A percentile compares a stretch with the other conserved stretches of the same genome.
Evolutionary conservation across 2,888 invertebrate species (phyloP).

Genomic region (Apodemia mormo): DNA sequence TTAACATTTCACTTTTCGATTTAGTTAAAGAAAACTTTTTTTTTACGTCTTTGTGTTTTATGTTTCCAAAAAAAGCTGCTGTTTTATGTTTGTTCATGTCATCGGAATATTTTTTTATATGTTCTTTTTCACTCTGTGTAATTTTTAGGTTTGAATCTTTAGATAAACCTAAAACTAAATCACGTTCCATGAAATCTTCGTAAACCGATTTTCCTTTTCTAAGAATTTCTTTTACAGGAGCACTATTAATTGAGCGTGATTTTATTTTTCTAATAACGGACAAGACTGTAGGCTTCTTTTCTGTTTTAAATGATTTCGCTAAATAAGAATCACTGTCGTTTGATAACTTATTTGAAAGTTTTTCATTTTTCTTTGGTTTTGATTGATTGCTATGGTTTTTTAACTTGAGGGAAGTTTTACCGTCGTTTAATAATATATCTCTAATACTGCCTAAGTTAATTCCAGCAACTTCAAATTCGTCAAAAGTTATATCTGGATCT

Average conservation of each 20-base stretch:
- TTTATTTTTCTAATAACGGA: not conserved
- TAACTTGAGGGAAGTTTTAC: slow-evolving; percentile 21
- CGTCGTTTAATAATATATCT: slow-evolving; percentile 37
- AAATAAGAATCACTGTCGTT: not conserved
- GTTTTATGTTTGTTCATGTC: not conserved
- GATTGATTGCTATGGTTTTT: not conserved
- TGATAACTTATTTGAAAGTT: not conserved
- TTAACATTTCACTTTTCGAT: not conserved
- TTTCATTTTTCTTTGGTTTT: not conserved
- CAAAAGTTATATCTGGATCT: slow-evolving; percentile 36
- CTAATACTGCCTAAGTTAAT: slow-evolving; percentile 41
- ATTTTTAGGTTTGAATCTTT: not conserved
- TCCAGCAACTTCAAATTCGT: slow-evolving; percentile 44
- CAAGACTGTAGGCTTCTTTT: not conserved
- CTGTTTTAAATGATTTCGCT: not conserved
- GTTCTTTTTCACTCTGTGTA: not conserved
- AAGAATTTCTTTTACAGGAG: not conserved
- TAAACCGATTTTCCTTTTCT: slow-evolving; percentile 11
- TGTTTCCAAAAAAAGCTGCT: not conserved
- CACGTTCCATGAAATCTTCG: slow-evolving; percentile 11
- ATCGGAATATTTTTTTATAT: not conserved
- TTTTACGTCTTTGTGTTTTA: not conserved
- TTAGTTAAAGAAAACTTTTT: slow-evolving; percentile 5
- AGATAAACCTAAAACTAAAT: slow-evolving; percentile 3
- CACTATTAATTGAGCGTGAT: slow-evolving; percentile 1